These are phyloP conservation scores for Drosophila asahinai DNA, from an alignment of 1,140 invertebrate species.

Conservation along the genomic window DNA sequence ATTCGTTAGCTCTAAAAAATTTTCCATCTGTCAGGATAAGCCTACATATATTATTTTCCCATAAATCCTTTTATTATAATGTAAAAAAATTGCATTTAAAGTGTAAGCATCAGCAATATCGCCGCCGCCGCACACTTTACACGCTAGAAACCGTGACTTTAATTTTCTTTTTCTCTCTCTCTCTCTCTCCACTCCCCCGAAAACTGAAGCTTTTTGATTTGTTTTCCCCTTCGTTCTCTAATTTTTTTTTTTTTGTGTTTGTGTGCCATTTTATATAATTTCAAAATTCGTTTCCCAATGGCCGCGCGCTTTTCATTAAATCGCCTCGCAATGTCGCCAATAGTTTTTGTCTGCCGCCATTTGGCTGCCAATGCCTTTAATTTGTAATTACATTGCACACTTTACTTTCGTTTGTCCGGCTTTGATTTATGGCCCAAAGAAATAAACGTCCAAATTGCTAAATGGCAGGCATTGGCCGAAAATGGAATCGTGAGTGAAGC, in stretches of 20 bases:
- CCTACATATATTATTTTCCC: neutral
- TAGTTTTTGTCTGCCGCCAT: slow-evolving; percentile 37
- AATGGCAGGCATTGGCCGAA: slow-evolving; percentile 53
- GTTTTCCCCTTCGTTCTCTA: slow-evolving; percentile 54
- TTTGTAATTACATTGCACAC: slow-evolving; percentile 78
- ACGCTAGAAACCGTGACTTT: slow-evolving; percentile 82
- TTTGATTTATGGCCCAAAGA: slow-evolving; percentile 74
- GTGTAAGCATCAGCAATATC: slow-evolving; percentile 8
- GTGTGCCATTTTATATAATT: slow-evolving; percentile 72
- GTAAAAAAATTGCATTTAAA: neutral
- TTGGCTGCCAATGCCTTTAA: slow-evolving; percentile 56
- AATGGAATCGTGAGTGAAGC: slow-evolving; percentile 74
- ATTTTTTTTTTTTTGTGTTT: slow-evolving; percentile 26
- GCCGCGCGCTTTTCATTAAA: slow-evolving; percentile 78
- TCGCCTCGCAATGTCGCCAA: slow-evolving; percentile 72
- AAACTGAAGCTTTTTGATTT: slow-evolving; percentile 62
- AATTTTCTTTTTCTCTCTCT: slow-evolving; percentile 73
- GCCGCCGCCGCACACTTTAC: slow-evolving; percentile 64
- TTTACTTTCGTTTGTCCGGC: slow-evolving; percentile 77
- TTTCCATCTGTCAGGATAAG: neutral
- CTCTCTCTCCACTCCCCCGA: slow-evolving; percentile 12
- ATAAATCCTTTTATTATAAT: no score
- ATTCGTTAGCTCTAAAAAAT: neutral
- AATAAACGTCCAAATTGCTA: slow-evolving; percentile 62
- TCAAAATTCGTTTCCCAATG: slow-evolving; percentile 73